Conservation (phyloP, 2,888 invertebrate species). For the Apantesis nais region DNA sequence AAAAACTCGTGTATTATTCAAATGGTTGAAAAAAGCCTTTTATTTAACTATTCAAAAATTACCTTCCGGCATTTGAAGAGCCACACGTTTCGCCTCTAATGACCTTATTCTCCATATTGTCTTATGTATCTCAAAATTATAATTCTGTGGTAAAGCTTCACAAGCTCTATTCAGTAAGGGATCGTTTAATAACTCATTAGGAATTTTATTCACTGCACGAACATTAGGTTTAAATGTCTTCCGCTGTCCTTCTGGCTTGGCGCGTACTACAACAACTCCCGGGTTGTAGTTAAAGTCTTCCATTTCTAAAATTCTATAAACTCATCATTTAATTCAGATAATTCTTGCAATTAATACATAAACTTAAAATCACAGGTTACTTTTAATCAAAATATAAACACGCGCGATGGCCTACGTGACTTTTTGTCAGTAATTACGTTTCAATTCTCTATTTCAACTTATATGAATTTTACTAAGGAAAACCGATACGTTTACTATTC, state of each 20-base stretch:
- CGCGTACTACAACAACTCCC: constrained; percentile 89
- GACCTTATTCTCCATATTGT: constrained; percentile 98
- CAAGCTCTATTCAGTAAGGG: constrained; percentile 90
- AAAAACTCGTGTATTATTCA: background rate
- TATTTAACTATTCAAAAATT: constrained; percentile 16
- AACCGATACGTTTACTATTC: background rate
- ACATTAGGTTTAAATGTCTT: constrained; percentile 92
- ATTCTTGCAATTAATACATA: background rate
- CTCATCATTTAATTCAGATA: constrained; percentile 7
- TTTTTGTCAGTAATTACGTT: constrained; percentile 63
- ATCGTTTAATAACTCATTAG: constrained; percentile 91
- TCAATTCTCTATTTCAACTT: constrained; percentile 33
- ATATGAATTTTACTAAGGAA: background rate
- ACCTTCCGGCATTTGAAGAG: constrained; percentile 98
- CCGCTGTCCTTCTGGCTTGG: constrained; percentile 89
- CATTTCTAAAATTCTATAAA: constrained; percentile 53
- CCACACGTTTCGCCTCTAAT: constrained; percentile 93
- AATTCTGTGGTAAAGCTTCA: constrained; percentile 94
- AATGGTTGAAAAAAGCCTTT: background rate
- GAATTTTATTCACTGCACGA: constrained; percentile 91
- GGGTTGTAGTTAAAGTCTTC: constrained; percentile 68
- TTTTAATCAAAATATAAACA: constrained; percentile 67
- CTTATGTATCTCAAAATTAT: constrained; percentile 99
- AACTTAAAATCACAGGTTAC: constrained; percentile 52
- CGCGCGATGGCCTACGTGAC: constrained; percentile 82